These are phyloP conservation scores for Pyrocephalus nanus DNA, from an alignment of 2,797 vertebrate species.

Conservation along the genomic window DNA sequence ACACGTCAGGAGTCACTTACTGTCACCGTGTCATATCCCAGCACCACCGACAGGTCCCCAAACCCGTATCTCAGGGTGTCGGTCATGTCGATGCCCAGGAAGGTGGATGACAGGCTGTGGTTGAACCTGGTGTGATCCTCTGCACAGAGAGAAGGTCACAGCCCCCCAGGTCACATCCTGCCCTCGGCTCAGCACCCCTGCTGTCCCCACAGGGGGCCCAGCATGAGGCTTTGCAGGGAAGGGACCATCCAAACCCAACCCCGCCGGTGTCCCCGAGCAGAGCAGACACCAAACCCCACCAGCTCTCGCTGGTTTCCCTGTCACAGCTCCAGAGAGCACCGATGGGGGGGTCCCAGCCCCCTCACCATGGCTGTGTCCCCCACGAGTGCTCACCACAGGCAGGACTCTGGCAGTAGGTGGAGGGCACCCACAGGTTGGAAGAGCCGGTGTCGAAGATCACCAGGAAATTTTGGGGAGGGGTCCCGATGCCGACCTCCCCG, in stretches of 20 bases:
- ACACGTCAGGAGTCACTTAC: slow-evolving; percentile 56
- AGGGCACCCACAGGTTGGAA: slow-evolving; percentile 71
- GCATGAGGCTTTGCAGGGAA: not conserved
- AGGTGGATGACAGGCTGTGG: slow-evolving; percentile 75
- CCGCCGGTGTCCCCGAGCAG: fast-evolving
- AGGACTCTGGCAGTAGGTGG: slow-evolving; percentile 74
- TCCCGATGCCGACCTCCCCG: slow-evolving; percentile 70
- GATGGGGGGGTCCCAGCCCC: not conserved
- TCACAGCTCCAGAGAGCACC: not conserved
- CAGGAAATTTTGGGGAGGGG: slow-evolving; percentile 63
- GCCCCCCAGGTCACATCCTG: not conserved
- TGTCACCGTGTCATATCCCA: slow-evolving; percentile 78
- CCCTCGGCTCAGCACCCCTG: not conserved
- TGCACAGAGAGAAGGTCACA: slow-evolving; percentile 38
- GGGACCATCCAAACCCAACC: not conserved
- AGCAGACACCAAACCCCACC: not conserved
- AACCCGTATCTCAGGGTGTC: slow-evolving; percentile 77
- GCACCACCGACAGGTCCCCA: slow-evolving; percentile 70
- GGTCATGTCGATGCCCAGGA: not conserved
- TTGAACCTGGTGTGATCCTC: slow-evolving; percentile 75
- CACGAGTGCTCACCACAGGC: slow-evolving; percentile 76
- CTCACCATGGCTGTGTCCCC: not conserved
- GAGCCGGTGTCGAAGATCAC: slow-evolving; percentile 69
- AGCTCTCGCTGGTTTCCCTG: not conserved
- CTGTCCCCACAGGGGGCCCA: not conserved